phyloP scores from a whole-genome alignment of 2,797 vertebrate species.

The Sardinella longiceps region DNA sequence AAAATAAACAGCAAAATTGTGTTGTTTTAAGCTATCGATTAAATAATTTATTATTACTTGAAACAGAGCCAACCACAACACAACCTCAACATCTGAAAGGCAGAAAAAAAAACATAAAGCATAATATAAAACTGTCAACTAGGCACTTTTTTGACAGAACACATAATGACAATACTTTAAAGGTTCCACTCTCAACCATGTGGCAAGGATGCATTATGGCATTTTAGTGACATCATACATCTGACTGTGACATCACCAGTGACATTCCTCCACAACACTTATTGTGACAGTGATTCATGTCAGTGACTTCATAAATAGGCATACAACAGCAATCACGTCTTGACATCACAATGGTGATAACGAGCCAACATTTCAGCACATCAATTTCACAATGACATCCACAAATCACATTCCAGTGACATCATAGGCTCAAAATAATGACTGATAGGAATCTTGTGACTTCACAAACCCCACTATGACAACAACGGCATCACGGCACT shows the following conservation, averaged over 20 bases:
- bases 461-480: neutral
- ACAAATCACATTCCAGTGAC: no score
- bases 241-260: neutral
- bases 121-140: neutral
- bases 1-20: neutral
- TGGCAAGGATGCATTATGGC: neutral
- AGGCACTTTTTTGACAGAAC: neutral
- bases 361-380: no score
- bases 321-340: neutral
- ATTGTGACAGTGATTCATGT: neutral
- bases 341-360: neutral
- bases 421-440: no score
- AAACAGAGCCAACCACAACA: neutral
- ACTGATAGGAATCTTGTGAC: neutral
- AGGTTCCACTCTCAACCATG: neutral
- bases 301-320: neutral
- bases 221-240: constrained; percentile 2
- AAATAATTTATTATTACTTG: neutral
- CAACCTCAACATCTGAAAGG: no score
- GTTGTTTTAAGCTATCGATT: neutral
- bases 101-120: neutral
- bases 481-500: neutral
- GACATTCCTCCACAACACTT: neutral
- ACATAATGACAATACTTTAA: neutral
- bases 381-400: no score